Evolutionary conservation across 30 jellyfish, hydroid and myxozoan genomes (phyloP).

Genomic region (Catostylus mosaicus): DNA sequence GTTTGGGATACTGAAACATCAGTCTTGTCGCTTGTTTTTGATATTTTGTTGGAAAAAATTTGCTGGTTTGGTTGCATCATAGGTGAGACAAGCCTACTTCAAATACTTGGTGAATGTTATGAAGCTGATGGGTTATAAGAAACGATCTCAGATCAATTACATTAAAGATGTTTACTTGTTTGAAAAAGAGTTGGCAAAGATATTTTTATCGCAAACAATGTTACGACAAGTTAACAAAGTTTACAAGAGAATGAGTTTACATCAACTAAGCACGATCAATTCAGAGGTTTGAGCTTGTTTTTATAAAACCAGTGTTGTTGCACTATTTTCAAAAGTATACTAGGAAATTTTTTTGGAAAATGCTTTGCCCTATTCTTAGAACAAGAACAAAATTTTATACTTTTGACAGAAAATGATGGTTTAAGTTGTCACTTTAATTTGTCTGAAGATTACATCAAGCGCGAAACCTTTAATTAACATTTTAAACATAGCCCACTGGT

Average conservation of each 20-base stretch:
- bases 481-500: too few relatives aligned
- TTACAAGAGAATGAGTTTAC: constrained; percentile 10
- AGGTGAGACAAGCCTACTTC: constrained; percentile 43
- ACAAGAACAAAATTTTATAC: too few relatives aligned
- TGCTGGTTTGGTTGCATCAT: neutral
- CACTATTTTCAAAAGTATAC: too few relatives aligned
- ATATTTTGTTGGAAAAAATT: neutral
- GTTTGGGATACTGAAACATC: too few relatives aligned
- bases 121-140: constrained; percentile 26
- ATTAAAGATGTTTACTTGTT: constrained; percentile 29
- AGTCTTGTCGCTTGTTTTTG: neutral
- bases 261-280: neutral
- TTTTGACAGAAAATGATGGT: too few relatives aligned
- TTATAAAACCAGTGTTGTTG: too few relatives aligned
- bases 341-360: too few relatives aligned
- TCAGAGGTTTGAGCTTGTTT: constrained; percentile 46
- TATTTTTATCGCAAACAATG: constrained; percentile 9
- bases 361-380: too few relatives aligned
- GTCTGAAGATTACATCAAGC: too few relatives aligned
- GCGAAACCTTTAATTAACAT: too few relatives aligned
- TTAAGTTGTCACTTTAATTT: too few relatives aligned
- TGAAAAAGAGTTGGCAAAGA: constrained; percentile 59
- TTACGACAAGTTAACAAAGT: constrained; percentile 27
- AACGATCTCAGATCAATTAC: neutral
- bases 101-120: constrained; percentile 21